These are phyloP conservation scores for Tetheella fluctuosa DNA, from an alignment of 2,888 invertebrate genomes.

Conservation along the genomic window DNA sequence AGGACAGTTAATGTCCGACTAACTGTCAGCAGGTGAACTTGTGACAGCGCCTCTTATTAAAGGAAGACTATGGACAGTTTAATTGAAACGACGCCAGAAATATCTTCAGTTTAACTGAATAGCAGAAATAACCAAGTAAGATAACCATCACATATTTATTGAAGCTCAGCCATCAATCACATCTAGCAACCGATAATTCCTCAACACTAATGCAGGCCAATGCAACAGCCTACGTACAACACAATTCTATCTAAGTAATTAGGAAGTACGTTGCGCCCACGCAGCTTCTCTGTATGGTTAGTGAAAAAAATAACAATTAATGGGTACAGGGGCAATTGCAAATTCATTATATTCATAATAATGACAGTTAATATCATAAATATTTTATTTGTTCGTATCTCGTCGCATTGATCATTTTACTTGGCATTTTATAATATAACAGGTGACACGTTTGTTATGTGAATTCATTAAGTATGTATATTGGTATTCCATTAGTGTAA, in stretches of 20 bases:
- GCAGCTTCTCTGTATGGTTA: conserved; percentile 54
- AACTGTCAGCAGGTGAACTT: too few species aligned
- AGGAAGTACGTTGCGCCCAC: conserved; percentile 71
- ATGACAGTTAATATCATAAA: conserved; percentile 48
- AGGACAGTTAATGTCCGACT: too few species aligned
- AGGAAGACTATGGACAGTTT: too few species aligned
- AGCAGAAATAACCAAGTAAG: too few species aligned
- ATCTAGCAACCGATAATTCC: conserved; percentile 31
- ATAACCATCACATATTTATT: conserved; percentile 9
- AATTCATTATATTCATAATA: conserved; percentile 45
- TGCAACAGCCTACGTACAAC: conserved; percentile 66
- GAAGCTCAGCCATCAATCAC: conserved; percentile 16
- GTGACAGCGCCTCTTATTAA: too few species aligned
- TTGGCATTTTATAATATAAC: conserved; percentile 28
- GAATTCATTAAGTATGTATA: background rate
- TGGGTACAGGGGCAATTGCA: conserved; percentile 36
- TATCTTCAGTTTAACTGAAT: too few species aligned
- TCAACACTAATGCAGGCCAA: conserved; percentile 63
- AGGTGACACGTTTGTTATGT: conserved; percentile 5
- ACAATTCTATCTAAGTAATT: conserved; percentile 63
- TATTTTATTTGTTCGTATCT: conserved; percentile 48
- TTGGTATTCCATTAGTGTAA: conserved; percentile 1
- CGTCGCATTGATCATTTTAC: conserved; percentile 31
- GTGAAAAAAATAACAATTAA: conserved; percentile 73
- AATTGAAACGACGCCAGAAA: too few species aligned